phyloP scores from a whole-genome alignment of 2,113 vertebrate genomes.

The Sigmodon hispidus region DNA sequence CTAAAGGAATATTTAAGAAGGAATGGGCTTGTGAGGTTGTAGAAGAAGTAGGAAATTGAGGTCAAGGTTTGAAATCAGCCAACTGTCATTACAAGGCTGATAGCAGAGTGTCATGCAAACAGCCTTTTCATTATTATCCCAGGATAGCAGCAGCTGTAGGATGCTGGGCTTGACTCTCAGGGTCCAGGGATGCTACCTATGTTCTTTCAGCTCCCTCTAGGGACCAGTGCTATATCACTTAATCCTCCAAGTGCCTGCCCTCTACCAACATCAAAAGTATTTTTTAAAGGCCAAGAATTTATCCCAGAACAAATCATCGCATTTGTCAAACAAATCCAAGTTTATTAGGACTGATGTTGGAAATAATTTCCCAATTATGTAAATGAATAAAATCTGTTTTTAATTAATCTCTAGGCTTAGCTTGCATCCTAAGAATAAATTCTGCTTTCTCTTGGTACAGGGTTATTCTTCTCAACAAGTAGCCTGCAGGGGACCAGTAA shows the following conservation, averaged over 20 bases:
- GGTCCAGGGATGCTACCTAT: not conserved
- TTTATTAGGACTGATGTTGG: constrained; percentile 73
- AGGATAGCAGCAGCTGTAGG: not conserved
- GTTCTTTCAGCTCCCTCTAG: not conserved
- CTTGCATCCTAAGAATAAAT: constrained; percentile 69
- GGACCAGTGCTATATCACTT: not conserved
- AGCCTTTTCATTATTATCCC: not conserved
- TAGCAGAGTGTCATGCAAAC: constrained; percentile 38
- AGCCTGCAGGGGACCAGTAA: constrained; percentile 24
- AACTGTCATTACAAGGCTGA: constrained; percentile 40
- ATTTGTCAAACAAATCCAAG: constrained; percentile 76
- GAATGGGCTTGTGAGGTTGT: not conserved
- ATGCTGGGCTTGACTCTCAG: not conserved
- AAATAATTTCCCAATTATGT: constrained; percentile 78
- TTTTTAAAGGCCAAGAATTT: constrained; percentile 60
- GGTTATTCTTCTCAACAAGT: constrained; percentile 52
- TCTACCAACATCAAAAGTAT: constrained; percentile 48
- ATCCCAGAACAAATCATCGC: constrained; percentile 65
- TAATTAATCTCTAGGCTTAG: constrained; percentile 80
- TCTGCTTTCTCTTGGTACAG: constrained; percentile 58
- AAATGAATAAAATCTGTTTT: constrained; percentile 78
- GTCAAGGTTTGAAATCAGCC: constrained; percentile 66
- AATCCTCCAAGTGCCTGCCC: not conserved
- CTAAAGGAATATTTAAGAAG: constrained; percentile 66
- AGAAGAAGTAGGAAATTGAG: constrained; percentile 68